Conservation (phyloP, 2,888 invertebrate genomes). For the Hermaeophaga mercurialis region DNA sequence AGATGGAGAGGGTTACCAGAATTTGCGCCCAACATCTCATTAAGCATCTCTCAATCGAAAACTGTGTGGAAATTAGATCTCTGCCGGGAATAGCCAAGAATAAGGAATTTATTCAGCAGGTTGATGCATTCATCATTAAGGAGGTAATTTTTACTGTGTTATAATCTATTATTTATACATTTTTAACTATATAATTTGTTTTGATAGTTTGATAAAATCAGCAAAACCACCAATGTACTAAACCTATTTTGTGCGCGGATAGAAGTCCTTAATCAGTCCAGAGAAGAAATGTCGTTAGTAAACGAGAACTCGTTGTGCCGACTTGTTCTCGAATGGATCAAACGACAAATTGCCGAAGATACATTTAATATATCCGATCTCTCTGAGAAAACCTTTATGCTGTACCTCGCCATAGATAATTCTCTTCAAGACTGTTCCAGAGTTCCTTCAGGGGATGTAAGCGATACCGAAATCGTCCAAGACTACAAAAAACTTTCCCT, state of each 20-base stretch:
- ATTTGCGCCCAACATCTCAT: constrained; percentile 74
- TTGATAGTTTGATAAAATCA: constrained; percentile 67
- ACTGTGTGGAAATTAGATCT: constrained; percentile 65
- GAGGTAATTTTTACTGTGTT: constrained; percentile 66
- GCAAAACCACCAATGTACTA: constrained; percentile 66
- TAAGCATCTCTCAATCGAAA: constrained; percentile 66
- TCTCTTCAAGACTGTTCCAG: constrained; percentile 80
- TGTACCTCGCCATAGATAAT: constrained; percentile 77
- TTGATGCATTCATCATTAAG: constrained; percentile 73
- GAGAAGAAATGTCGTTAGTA: constrained; percentile 67
- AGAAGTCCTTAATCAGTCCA: constrained; percentile 75
- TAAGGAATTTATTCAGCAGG: constrained; percentile 65
- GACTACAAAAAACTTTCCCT: constrained; percentile 69
- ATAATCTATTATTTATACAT: not conserved
- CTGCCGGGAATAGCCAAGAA: constrained; percentile 66
- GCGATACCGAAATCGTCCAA: constrained; percentile 77
- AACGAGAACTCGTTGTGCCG: constrained; percentile 66
- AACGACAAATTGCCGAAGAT: constrained; percentile 55
- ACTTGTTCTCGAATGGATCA: constrained; percentile 69
- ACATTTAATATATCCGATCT: constrained; percentile 53
- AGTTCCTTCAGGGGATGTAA: constrained; percentile 67
- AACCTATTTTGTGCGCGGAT: constrained; percentile 72
- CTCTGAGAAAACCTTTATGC: constrained; percentile 72
- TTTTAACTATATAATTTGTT: not conserved
- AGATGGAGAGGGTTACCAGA: constrained; percentile 74